A percentile compares a stretch with the other conserved stretches of the same genome.
Conservation (phyloP, 2,113 vertebrate genomes). For the Corythoichthys haematopterus region DNA sequence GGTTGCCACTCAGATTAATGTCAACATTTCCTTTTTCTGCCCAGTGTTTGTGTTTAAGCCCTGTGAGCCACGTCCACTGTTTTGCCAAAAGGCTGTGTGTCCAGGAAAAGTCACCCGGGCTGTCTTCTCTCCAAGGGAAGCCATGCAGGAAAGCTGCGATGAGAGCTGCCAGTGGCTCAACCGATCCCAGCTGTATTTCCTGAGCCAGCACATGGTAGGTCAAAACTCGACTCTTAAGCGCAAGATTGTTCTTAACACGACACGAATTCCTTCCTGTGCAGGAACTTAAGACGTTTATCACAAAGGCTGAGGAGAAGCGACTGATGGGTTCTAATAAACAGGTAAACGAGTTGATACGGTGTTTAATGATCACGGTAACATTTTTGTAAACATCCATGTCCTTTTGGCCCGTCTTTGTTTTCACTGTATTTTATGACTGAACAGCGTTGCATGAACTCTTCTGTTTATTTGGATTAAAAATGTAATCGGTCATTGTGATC, state of each 20-base stretch:
- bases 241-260: too few relatives aligned
- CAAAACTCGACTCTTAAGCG: conserved; percentile 22
- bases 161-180: conserved; percentile 86
- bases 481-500: background rate
- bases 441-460: background rate
- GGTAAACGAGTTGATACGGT: conserved; percentile 61
- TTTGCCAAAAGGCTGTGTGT: conserved; percentile 82
- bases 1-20: background rate
- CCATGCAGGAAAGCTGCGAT: conserved; percentile 71
- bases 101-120: conserved; percentile 77
- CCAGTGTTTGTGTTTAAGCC: conserved; percentile 94
- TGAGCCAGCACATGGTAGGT: conserved; percentile 78
- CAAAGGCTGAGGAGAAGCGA: conserved; percentile 78
- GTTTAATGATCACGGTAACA: background rate
- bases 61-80: conserved; percentile 81
- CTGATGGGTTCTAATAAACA: conserved; percentile 82
- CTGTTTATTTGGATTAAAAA: background rate
- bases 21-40: conserved; percentile 17
- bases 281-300: conserved; percentile 86
- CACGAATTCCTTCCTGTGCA: conserved; percentile 44
- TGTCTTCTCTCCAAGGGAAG: conserved; percentile 82
- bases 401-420: background rate
- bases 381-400: background rate
- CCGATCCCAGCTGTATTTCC: conserved; percentile 84
- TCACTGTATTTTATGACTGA: background rate